These are phyloP conservation scores for Bostrychus sinensis DNA, from an alignment of 2,113 vertebrate species.

Conservation along the genomic window DNA sequence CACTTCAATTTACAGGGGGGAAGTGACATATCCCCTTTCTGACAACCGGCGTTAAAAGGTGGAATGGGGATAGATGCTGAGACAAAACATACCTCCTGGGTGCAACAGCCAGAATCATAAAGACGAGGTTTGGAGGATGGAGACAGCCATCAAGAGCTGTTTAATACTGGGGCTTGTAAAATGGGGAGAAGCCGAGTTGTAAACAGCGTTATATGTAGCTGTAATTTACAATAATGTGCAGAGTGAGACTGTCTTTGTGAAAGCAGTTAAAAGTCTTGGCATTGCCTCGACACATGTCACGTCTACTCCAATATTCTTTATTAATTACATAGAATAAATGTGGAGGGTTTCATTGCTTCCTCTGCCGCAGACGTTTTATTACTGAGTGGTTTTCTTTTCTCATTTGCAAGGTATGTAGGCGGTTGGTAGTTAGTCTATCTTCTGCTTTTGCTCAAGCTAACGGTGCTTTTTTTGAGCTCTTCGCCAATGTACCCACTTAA, in stretches of 20 bases:
- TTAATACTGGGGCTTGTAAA: conserved; percentile 49
- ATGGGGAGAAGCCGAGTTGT: conserved; percentile 37
- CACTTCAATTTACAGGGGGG: conserved; percentile 64
- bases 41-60: conserved; percentile 69
- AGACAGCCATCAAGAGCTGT: conserved; percentile 45
- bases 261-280: conserved; percentile 4
- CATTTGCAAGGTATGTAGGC: neutral
- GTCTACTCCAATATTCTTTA: neutral
- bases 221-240: conserved; percentile 17
- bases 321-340: conserved; percentile 31
- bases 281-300: neutral
- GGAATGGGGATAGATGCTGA: conserved; percentile 64
- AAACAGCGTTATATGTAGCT: conserved; percentile 39
- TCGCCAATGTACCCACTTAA: neutral
- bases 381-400: neutral
- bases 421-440: neutral
- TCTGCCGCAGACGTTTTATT: conserved; percentile 33
- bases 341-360: conserved; percentile 28
- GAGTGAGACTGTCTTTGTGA: neutral
- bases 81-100: conserved; percentile 65
- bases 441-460: neutral
- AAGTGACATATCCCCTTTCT: conserved; percentile 72
- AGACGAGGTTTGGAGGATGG: conserved; percentile 34
- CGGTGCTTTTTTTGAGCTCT: neutral
- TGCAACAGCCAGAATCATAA: conserved; percentile 57